Evolutionary conservation across 2,888 invertebrate species (phyloP).

Genomic region (Scaptomyza parva): DNA sequence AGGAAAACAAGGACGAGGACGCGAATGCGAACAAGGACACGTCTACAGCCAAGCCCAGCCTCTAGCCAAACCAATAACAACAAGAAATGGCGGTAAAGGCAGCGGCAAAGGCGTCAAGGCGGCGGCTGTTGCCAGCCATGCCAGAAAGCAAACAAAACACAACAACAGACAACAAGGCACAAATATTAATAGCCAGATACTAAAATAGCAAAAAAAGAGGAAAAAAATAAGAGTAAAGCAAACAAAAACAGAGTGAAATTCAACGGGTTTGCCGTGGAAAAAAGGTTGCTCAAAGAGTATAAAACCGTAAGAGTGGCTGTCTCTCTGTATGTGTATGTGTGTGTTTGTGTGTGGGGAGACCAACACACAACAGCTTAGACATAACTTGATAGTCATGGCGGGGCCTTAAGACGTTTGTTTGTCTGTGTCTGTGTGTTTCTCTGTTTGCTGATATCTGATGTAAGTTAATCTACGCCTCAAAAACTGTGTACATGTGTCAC

Average conservation of each 20-base stretch:
- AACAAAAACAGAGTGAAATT: slow-evolving; percentile 38
- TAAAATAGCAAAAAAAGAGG: slow-evolving; percentile 59
- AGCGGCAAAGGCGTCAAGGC: slow-evolving; percentile 59
- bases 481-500: slow-evolving; percentile 44
- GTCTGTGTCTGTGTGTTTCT: slow-evolving; percentile 12
- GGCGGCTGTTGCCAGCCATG: slow-evolving; percentile 31
- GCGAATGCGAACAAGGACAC: slow-evolving; percentile 44
- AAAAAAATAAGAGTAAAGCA: slow-evolving; percentile 41
- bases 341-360: slow-evolving; percentile 1
- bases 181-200: slow-evolving; percentile 77
- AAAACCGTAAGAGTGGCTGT: neutral
- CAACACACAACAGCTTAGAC: slow-evolving; percentile 21
- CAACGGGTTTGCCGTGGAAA: slow-evolving; percentile 51
- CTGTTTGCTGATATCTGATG: slow-evolving; percentile 32
- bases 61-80: slow-evolving; percentile 19
- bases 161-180: slow-evolving; percentile 38
- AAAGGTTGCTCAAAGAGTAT: slow-evolving; percentile 30
- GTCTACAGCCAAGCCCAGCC: too few relatives aligned
- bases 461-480: slow-evolving; percentile 59
- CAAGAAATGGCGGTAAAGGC: slow-evolving; percentile 59
- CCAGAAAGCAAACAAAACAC: slow-evolving; percentile 36
- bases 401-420: slow-evolving; percentile 17
- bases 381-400: slow-evolving; percentile 23
- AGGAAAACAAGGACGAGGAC: slow-evolving; percentile 16
- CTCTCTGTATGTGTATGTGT: neutral